Base-by-base conservation (phyloP, 2,113 vertebrate species). In the Cromileptes altivelis region DNA sequence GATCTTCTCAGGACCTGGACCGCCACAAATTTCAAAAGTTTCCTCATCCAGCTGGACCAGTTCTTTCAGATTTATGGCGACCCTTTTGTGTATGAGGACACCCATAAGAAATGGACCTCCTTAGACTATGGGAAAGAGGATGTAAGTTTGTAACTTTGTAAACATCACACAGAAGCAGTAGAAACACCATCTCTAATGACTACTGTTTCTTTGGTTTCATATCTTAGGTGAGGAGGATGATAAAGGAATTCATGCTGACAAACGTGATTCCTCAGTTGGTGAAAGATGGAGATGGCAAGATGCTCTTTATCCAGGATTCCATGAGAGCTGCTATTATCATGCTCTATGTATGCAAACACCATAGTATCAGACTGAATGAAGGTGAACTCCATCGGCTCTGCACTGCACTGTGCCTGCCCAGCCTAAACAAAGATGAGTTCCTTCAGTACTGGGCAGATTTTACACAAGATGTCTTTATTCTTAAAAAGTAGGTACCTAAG, bases 1-100 rank as follows among this genome's bases (percentile, higher is more conserved):
- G 95, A 97, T 47, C 77, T 97, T 7, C 95, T 99, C 0, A 90
- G 6, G 0, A 62, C 58, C 37, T 98, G 97, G 97, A 95, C 9
- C 45, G 21, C 15, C 0, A 11, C 74, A 37, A 97, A 97, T 63
- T 4, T 98, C 21, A 81, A 1, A 15, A 96, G 23, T 88, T 99
- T 98, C 33, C 0, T 93, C 0, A 5, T 0, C 1, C 97, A 98
- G 61, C 91, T 98, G 0, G 21, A 0, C 0, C 98, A 99, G 91
- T 97, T 99, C 57, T 63, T 78, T 1, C 0, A 1, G 0, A 91
- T 97, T 3, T 89, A 95, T 11, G 21, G 0, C 0, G 15, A 75
- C 0, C 96, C 95, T 0, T 60, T 2, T 65, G 79, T 99, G 0
- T 87, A 64, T 13, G 96, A 97, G 0, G 84, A 79, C 0, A 0